Evolutionary conservation across 2,888 invertebrate genomes (phyloP), one percentile per base, ranked within the genome.

Genomic region (Priocnemis perturbator): DNA sequence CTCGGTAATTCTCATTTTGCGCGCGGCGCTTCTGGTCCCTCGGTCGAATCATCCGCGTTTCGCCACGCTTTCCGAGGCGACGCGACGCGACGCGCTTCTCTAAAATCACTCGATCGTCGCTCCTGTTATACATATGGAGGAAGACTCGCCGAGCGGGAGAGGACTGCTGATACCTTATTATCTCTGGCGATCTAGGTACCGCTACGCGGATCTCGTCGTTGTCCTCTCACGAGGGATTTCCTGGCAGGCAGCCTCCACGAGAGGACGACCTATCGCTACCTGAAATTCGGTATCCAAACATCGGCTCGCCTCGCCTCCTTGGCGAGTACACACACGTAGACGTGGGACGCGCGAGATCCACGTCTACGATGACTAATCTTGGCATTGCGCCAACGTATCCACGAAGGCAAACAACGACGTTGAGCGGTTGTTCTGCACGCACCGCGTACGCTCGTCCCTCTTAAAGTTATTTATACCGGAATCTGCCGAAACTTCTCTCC

Each of bases 1-100:
- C 84, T 83, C 80, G 82, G 84, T 85, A 82, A 84, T 84, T 85
- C 81, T 73, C 73, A 78, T 79, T 74, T 78, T 69, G 62, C 79
- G 69, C 76, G 76, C 69, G 74, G 60, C 75, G 74, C 17, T 17
- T 79, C 76, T 78, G 71, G 76, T 78, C 77, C 67, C 65, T 64
- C 48, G 52, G 60, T 67, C n/a, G 47, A 67, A 19, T 53, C 64
- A 63, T 19, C 57, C 76, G 76, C 74, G 60, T 69, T 73, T 64
- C 62, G 57, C 58, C 71, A 47, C 67, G 26, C 62, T 48, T 26
- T 5, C 14, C 23, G 21, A 55, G n/a, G n/a, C n/a, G n/a, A n/a
- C n/a, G n/a, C n/a, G n/a, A n/a, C n/a, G n/a, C n/a, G n/a, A n/a
- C n/a, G n/a, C 21, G 26, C 20, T 37, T 37, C 37, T 37, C 14